A percentile compares a stretch with the other conserved stretches of the same genome.
Evolutionary conservation across 2,888 invertebrate genomes (phyloP).

Genomic region (Ennomos fuscantarius): DNA sequence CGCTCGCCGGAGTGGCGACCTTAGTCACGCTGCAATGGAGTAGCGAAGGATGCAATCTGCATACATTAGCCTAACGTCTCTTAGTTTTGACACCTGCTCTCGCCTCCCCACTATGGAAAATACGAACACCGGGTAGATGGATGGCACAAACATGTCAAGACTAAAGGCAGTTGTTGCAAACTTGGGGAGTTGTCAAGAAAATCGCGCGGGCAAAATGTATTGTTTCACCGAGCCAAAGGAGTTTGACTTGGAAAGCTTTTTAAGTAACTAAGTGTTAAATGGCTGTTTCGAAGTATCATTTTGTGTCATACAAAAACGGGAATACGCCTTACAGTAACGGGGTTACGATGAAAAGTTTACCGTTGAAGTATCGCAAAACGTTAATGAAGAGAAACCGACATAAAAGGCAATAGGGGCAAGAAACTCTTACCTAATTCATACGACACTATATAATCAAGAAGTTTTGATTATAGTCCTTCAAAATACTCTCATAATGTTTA

Average conservation of each 20-base stretch:
- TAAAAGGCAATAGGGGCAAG: not conserved
- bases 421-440: too few species aligned
- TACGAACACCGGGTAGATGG: constrained; percentile 61
- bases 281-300: constrained; percentile 49
- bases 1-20: constrained; percentile 45
- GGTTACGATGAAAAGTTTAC: constrained; percentile 35
- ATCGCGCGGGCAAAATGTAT: constrained; percentile 52
- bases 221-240: constrained; percentile 47
- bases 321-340: constrained; percentile 27
- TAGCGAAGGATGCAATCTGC: constrained; percentile 81
- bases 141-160: constrained; percentile 77
- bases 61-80: constrained; percentile 82
- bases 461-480: not conserved
- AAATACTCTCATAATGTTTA: not conserved
- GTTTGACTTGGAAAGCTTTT: constrained; percentile 55
- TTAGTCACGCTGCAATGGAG: constrained; percentile 43
- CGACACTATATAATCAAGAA: not conserved
- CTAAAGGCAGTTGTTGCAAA: constrained; percentile 68
- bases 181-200: constrained; percentile 57
- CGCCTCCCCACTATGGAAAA: constrained; percentile 58
- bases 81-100: constrained; percentile 84
- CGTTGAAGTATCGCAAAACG: constrained; percentile 27
- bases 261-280: constrained; percentile 54
- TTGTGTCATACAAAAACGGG: constrained; percentile 33
- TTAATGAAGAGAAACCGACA: constrained; percentile 20